Evolutionary conservation across 1,140 invertebrate genomes (phyloP), one percentile per base, ranked within the genome.

Genomic region (Drosophila oshimai): DNA sequence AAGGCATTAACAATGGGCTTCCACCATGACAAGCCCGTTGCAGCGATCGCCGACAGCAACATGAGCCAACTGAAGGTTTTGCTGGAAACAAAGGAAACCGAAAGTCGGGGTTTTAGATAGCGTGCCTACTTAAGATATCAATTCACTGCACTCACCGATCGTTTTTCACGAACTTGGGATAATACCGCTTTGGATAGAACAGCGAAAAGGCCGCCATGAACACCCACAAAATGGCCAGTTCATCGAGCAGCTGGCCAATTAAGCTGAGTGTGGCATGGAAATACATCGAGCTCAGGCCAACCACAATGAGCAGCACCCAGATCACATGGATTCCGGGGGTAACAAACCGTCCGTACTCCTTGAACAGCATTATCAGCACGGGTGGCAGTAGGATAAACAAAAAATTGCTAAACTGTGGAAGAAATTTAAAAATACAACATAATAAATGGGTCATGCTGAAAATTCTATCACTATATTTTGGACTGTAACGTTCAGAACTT

Each of bases 211-310:
- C 94, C 36, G 95, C 94, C 92, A 95, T 94, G 57, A 96, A 94
- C 1, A 96, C 94, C 95, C 95, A 96, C 24, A 96, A 87, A 75
- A 97, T 97, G 34, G 95, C 94, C 31, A 96, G 89, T 89, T 96
- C 95, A 91, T 97, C 95, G 22, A 96, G 90, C 4, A 97, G 89
- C 91, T 97, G 96, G 31, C 94, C 96, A 71, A 96, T 93, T 73
- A 96, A 92, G 76, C 95, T 96, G 3, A 97, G 91, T 2, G 96
- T 96, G 18, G 95, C 95, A 92, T 96, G 96, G 88, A 96, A 96
- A 88, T 96, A 96, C 45, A 95, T 95, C 13, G 95, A 96, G 55
- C 94, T 94, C 0, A 96, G 74, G n/a, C 95, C 95, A 41, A 96
- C 95, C 33, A 96, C 92, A 91, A 96, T 95, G 28, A 96, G 83